A percentile compares a stretch with the other conserved stretches of the same genome.
These are phyloP conservation scores for Onchidella celtica DNA, from an alignment of 2,888 invertebrate genomes.

Conservation along the genomic window DNA sequence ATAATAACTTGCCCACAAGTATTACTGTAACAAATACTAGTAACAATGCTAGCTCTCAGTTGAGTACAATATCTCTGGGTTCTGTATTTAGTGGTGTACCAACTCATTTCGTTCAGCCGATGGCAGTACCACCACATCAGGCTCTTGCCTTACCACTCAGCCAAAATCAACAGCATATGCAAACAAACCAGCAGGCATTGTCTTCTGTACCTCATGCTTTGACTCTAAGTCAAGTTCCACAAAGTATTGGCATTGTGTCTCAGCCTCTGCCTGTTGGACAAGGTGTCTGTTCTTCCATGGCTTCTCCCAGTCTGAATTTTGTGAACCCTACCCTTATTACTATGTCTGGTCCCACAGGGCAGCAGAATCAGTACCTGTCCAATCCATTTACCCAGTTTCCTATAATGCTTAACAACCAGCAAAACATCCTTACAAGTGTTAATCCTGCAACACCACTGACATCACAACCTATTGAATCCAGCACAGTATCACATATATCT, in stretches of 20 bases:
- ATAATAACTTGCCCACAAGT: conserved; percentile 15
- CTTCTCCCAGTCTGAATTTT: conserved; percentile 33
- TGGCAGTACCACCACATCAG: conserved; percentile 55
- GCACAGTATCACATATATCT: conserved; percentile 7
- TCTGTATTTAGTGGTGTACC: conserved; percentile 45
- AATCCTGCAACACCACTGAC: conserved; percentile 46
- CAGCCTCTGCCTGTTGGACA: conserved; percentile 39
- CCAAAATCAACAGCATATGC: conserved; percentile 35
- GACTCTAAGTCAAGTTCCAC: conserved; percentile 37
- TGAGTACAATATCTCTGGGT: conserved; percentile 43
- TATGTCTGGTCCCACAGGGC: conserved; percentile 48
- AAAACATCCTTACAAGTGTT: conserved; percentile 53
- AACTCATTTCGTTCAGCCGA: conserved; percentile 55
- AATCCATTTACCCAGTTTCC: conserved; percentile 54
- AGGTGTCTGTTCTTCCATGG: conserved; percentile 38
- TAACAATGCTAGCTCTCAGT: conserved; percentile 16
- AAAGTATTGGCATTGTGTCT: conserved; percentile 42
- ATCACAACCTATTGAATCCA: conserved; percentile 20
- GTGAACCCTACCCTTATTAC: conserved; percentile 53
- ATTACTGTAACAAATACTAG: conserved; percentile 20
- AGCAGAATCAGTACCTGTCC: conserved; percentile 50
- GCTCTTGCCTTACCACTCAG: conserved; percentile 46
- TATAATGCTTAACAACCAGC: conserved; percentile 56
- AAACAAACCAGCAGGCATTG: conserved; percentile 18
- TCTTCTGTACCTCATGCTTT: conserved; percentile 42